Evolutionary conservation across 2,113 vertebrate genomes (phyloP).

Genomic region (Nesoenas mayeri): DNA sequence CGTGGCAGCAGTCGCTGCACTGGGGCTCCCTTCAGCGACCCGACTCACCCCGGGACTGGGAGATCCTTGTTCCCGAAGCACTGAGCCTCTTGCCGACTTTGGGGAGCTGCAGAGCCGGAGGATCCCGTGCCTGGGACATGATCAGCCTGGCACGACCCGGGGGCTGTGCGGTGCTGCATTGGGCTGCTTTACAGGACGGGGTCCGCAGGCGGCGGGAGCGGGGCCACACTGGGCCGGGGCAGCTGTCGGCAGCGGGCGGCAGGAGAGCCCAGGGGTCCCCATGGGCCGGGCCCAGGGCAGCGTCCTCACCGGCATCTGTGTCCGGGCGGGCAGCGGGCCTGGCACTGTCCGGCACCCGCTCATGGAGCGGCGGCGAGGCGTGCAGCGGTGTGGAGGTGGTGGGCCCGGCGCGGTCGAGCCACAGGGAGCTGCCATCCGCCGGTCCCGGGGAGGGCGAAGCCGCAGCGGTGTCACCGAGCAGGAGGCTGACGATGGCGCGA

Average conservation of each 20-base stretch:
- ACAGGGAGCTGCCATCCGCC: not conserved
- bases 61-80: not conserved
- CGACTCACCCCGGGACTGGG: not conserved
- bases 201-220: too few species aligned
- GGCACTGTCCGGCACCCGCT: too few species aligned
- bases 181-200: too few species aligned
- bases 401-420: too few species aligned
- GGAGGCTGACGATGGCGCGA: not conserved
- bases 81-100: not conserved
- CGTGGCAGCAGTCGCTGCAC: not conserved
- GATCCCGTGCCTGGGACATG: not conserved
- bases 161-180: not conserved
- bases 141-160: not conserved
- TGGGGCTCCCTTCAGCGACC: not conserved
- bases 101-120: not conserved
- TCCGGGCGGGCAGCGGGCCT: not conserved
- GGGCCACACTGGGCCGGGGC: not conserved
- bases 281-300: not conserved
- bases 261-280: too few species aligned
- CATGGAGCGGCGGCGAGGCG: too few species aligned
- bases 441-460: not conserved
- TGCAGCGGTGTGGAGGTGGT: not conserved
- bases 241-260: not conserved
- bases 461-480: not conserved
- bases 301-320: too few species aligned